These are phyloP conservation scores for Timema podura DNA, from an alignment of 2,888 invertebrate species.

Conservation along the genomic window DNA sequence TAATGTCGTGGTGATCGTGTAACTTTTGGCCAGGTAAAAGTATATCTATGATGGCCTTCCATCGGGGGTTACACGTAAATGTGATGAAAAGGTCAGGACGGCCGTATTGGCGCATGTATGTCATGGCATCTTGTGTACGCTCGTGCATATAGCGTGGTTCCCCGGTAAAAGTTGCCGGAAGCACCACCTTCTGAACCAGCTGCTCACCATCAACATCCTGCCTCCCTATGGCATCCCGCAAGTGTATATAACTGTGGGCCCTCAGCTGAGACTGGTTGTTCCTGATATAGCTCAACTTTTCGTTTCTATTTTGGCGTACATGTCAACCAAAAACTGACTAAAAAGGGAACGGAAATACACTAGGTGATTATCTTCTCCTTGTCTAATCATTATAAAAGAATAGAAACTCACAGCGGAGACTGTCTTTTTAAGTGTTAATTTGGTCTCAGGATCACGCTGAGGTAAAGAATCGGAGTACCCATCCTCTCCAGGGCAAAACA, in stretches of 20 bases:
- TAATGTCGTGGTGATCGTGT: slow-evolving; percentile 36
- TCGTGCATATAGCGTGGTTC: slow-evolving; percentile 43
- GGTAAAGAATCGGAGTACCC: slow-evolving; percentile 29
- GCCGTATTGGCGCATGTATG: slow-evolving; percentile 41
- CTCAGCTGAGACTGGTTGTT: slow-evolving; percentile 29
- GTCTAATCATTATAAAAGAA: too few relatives aligned
- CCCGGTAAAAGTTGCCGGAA: slow-evolving; percentile 39
- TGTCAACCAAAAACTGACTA: slow-evolving; percentile 37
- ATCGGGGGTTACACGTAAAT: slow-evolving; percentile 40
- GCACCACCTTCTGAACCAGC: slow-evolving; percentile 32
- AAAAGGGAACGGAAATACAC: slow-evolving; percentile 31
- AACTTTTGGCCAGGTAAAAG: slow-evolving; percentile 34
- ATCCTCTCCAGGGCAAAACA: slow-evolving; percentile 36
- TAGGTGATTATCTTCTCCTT: slow-evolving; percentile 23
- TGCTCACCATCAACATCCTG: slow-evolving; percentile 23
- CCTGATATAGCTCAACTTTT: slow-evolving; percentile 32
- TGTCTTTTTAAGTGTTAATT: slow-evolving; percentile 21
- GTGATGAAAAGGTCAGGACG: slow-evolving; percentile 42
- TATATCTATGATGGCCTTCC: slow-evolving; percentile 37
- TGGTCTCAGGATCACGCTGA: slow-evolving; percentile 26
- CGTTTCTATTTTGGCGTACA: slow-evolving; percentile 33
- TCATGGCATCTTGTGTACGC: slow-evolving; percentile 40
- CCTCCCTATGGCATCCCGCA: slow-evolving; percentile 30
- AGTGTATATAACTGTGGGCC: slow-evolving; percentile 34
- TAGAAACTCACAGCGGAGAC: too few relatives aligned